Evolutionary conservation across 2,797 vertebrate species (phyloP), one percentile per base, ranked within the genome.

Genomic region (Sylvilagus floridanus): DNA sequence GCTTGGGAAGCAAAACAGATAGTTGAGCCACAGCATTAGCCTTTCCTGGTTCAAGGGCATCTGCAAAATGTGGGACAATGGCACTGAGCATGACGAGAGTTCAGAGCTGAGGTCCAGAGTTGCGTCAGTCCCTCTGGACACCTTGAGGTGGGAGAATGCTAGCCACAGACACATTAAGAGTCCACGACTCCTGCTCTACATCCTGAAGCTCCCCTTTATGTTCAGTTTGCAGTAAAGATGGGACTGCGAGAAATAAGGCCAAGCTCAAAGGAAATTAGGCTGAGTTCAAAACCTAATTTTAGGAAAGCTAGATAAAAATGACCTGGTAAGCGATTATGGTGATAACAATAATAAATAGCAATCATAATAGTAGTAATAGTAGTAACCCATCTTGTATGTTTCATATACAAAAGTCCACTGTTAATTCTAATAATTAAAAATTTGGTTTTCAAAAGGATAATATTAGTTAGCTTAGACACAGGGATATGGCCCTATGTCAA

Each of bases 361-460:
- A 19, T 63, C 26, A 19, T 63, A 62, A 54, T 62, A 37, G 35
- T 86, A 88, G 22, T 62, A 54, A 32, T 62, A 37, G 35, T 86
- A 88, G 22, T 62, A 54, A 32, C 54, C 54, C 8, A 71, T 19
- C 32, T 26, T 60, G 8, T 14, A 26, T 57, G 24, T 73, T 26
- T 7, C 3, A 75, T 17, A 35, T 26, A 3, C n/a, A 30, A 66
- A 84, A 84, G 32, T 47, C 32, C 57, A 57, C 22, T 72, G 7
- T 75, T 11, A 66, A 50, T 89, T 92, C 93, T 79, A 16, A 87
- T 17, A 84, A 93, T 30, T 77, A 72, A 77, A 68, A 76, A 94
- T 63, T 90, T 82, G 73, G 16, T 42, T 52, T 90, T 52, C 10
- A 26, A 71, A 73, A 92, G 32, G 26, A 77, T 32, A 66, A 65